Conservation (phyloP, 1,140 invertebrate species). For the Cepaea nemoralis region DNA sequence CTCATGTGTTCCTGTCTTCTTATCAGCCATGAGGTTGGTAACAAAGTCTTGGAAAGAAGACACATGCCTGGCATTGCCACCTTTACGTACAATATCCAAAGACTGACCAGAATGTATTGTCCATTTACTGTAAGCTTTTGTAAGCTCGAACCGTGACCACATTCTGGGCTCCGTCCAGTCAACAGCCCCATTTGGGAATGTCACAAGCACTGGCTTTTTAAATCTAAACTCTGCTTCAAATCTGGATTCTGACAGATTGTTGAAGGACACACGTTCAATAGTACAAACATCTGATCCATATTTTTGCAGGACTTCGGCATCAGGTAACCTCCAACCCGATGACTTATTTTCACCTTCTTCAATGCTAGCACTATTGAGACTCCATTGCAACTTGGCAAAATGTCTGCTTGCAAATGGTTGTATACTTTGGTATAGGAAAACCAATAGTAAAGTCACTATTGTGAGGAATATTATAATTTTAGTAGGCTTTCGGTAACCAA, state of each 20-base stretch:
- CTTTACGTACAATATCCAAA: constrained; percentile 63
- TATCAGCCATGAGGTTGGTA: constrained; percentile 51
- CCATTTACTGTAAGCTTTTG: constrained; percentile 59
- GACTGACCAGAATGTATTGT: constrained; percentile 58
- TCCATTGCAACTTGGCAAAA: not conserved
- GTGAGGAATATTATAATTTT: not conserved
- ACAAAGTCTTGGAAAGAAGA: constrained; percentile 60
- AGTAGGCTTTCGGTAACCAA: not conserved
- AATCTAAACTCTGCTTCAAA: constrained; percentile 61
- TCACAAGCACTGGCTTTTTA: constrained; percentile 64
- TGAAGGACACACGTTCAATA: constrained; percentile 52
- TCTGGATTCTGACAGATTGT: constrained; percentile 49
- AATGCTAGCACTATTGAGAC: not conserved
- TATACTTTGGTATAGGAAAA: constrained; percentile 20
- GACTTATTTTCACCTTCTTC: not conserved
- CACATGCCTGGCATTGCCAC: constrained; percentile 60
- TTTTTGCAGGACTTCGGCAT: constrained; percentile 38
- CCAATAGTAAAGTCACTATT: not conserved
- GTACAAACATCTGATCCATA: constrained; percentile 53
- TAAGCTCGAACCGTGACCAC: constrained; percentile 58
- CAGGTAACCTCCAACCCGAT: constrained; percentile 56
- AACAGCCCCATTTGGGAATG: constrained; percentile 61
- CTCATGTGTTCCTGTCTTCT: constrained; percentile 46
- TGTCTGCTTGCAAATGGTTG: not conserved
- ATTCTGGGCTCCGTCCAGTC: constrained; percentile 61